Evolutionary conservation across 2,113 vertebrate species (phyloP), one percentile per base, ranked within the genome.

Genomic region (Oreochromis aureus): DNA sequence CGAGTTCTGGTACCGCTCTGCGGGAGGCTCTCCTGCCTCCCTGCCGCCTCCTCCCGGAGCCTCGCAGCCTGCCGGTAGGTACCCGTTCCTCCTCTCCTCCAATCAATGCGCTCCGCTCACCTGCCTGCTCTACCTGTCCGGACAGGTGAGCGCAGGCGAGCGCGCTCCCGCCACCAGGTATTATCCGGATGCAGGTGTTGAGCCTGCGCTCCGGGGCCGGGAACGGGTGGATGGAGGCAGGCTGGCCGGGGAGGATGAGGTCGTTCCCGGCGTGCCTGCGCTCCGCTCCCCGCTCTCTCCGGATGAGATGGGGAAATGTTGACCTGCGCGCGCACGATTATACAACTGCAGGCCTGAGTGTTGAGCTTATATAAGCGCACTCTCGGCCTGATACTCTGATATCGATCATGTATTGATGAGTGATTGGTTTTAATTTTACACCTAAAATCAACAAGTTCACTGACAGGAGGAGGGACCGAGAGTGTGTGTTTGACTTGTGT

Each of bases 91-190:
- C 16, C 46, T 44, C 11, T 53, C 41, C 39, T 36, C 69, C 91
- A 93, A 91, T 94, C 87, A 94, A 10, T 85, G 91, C 81, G 86
- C 56, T 1, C 39, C 46, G 4, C 10, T 19, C 36, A 91, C 91
- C 90, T 89, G 89, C 4, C 88, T 16, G 85, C 85, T 81, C 41
- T 73, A 94, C 94, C 92, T 94, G 94, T 5, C 81, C 87, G 2
- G 24, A 48, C 92, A 94, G 94, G 94, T 94, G 89, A 91, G 85
- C 36, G n/a, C 9, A 61, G 86, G 48, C 3, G 61, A 79, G 78
- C 32, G 90, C 86, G 59, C 82, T 66, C 34, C 39, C 36, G 59
- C 82, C 19, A 55, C 39, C 80, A 92, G 58, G 58, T 61, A 6
- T 32, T 61, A 61, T 61, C 27, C 58, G 15, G 58, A 61, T 32